These are phyloP conservation scores for Benthochromis sp. DNA, from an alignment of 2,113 vertebrate genomes.

Conservation along the genomic window DNA sequence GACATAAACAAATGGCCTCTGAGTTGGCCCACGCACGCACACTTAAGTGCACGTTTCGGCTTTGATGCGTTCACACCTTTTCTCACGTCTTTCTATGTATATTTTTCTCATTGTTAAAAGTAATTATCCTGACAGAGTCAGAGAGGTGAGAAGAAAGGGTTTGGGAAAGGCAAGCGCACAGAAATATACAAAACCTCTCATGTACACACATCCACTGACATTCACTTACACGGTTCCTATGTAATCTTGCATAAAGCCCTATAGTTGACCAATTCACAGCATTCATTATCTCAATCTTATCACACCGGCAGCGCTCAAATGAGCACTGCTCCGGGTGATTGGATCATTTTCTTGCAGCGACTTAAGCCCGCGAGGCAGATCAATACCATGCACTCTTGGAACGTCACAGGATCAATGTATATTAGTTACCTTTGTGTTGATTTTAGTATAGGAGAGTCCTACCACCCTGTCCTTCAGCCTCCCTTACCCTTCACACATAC, in stretches of 20 bases:
- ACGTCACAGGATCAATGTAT: conserved; percentile 32
- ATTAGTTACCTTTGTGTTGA: conserved; percentile 51
- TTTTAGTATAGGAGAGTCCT: background rate
- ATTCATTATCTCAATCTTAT: conserved; percentile 33
- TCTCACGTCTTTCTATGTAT: background rate
- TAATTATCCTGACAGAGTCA: conserved; percentile 30
- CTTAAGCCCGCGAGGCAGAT: conserved; percentile 39
- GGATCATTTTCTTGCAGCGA: conserved; percentile 51
- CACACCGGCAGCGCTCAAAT: background rate
- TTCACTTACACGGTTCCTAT: background rate
- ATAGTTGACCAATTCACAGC: background rate
- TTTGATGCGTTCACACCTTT: conserved; percentile 4
- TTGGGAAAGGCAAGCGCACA: background rate
- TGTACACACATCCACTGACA: background rate
- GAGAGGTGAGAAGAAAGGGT: conserved; percentile 3
- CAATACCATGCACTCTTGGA: conserved; percentile 12
- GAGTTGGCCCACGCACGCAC: background rate
- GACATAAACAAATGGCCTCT: conserved; percentile 16
- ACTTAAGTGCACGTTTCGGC: background rate
- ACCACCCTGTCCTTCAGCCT: background rate
- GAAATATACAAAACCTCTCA: background rate
- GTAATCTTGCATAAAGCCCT: background rate
- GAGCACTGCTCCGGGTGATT: conserved; percentile 29
- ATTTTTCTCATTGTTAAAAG: conserved; percentile 10
- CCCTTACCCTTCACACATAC: background rate